Evolutionary conservation across 2,113 vertebrate genomes (phyloP).

Genomic region (Oriolus oriolus): DNA sequence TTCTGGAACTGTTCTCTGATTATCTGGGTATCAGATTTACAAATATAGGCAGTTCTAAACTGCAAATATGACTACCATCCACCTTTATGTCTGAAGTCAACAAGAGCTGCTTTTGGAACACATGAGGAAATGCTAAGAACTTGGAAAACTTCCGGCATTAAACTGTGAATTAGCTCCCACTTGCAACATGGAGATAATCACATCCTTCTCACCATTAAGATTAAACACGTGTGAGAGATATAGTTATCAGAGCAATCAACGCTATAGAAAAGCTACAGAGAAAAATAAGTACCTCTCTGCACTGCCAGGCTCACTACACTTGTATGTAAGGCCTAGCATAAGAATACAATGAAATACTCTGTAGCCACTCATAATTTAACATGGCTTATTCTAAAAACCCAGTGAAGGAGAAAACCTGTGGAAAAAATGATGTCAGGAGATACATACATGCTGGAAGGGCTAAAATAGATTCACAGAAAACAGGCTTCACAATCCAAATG

Average conservation of each 20-base stretch:
- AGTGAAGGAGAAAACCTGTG: not conserved
- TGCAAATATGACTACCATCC: not conserved
- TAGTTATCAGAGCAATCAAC: not conserved
- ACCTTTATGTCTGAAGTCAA: not conserved
- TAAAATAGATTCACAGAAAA: not conserved
- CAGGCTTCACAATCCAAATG: not conserved
- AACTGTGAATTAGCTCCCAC: not conserved
- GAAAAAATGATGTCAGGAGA: not conserved
- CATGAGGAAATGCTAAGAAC: not conserved
- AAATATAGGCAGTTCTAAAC: not conserved
- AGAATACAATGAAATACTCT: not conserved
- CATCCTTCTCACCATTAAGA: not conserved
- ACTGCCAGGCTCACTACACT: not conserved
- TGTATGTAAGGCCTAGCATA: not conserved
- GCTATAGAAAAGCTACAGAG: not conserved
- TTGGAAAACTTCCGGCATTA: not conserved
- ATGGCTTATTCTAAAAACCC: not conserved
- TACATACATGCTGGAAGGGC: not conserved
- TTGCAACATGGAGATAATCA: not conserved
- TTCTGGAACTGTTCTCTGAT: not conserved
- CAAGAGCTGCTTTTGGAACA: not conserved
- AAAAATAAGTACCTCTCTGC: not conserved
- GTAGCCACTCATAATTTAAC: not conserved
- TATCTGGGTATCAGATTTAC: not conserved
- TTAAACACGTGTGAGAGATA: not conserved